These are phyloP conservation scores for Agrotis puta DNA, from an alignment of 2,888 invertebrate genomes.

Conservation along the genomic window DNA sequence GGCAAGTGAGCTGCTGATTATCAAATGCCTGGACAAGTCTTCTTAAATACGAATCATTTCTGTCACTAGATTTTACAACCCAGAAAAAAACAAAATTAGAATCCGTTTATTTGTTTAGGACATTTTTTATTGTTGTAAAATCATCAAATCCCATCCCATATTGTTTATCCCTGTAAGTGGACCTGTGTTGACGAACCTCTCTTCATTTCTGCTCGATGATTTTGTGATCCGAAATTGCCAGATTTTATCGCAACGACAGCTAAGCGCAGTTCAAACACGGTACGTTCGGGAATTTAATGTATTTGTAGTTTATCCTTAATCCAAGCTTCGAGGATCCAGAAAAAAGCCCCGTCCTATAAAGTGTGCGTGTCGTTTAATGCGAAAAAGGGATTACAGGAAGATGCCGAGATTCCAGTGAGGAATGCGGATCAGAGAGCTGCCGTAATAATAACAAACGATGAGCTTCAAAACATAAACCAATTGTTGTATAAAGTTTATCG, in stretches of 20 bases:
- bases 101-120: too few relatives aligned
- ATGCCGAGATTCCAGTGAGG: constrained; percentile 30
- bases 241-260: not conserved
- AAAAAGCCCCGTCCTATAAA: constrained; percentile 16
- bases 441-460: constrained; percentile 27
- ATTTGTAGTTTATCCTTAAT: constrained; percentile 46
- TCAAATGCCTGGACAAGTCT: too few relatives aligned
- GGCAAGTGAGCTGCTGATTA: too few relatives aligned
- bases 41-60: too few relatives aligned
- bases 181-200: too few relatives aligned
- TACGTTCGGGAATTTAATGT: constrained; percentile 37
- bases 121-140: too few relatives aligned
- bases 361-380: constrained; percentile 34
- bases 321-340: constrained; percentile 1
- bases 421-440: constrained; percentile 20
- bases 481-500: not conserved
- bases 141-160: too few relatives aligned
- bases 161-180: too few relatives aligned
- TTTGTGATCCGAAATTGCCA: constrained; percentile 5
- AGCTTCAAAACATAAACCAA: not conserved
- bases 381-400: constrained; percentile 29
- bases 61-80: too few relatives aligned
- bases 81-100: too few relatives aligned
- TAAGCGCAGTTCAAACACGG: constrained; percentile 26
- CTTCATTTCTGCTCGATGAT: too few relatives aligned